Conservation (phyloP, 2,113 vertebrate genomes). For the Austrofundulus limnaeus region DNA sequence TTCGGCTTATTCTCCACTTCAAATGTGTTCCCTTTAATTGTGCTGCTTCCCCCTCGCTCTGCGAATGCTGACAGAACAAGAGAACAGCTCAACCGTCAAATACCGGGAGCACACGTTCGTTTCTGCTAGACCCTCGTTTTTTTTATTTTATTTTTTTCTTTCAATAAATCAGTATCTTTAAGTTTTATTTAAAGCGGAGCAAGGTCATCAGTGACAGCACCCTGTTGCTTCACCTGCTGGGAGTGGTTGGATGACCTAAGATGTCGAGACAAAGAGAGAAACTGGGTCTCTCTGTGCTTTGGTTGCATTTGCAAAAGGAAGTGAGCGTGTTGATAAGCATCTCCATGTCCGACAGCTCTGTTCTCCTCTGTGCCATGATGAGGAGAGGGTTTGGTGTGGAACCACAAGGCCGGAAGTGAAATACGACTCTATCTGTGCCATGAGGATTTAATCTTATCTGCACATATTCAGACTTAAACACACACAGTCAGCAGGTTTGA, state of each 20-base stretch:
- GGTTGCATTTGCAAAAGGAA: constrained; percentile 61
- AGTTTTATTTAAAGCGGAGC: constrained; percentile 58
- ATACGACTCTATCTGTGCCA: constrained; percentile 44
- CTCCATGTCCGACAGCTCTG: constrained; percentile 46
- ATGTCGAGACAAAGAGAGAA: constrained; percentile 27
- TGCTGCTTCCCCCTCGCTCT: constrained; percentile 36
- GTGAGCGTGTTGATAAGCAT: constrained; percentile 49
- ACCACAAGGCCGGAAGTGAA: constrained; percentile 45
- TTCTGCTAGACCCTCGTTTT: constrained; percentile 46
- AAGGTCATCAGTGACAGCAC: constrained; percentile 50
- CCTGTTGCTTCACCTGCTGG: constrained; percentile 40
- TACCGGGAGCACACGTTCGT: constrained; percentile 28
- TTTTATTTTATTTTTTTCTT: too few relatives aligned
- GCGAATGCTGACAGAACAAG: constrained; percentile 27
- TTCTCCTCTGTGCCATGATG: constrained; percentile 47
- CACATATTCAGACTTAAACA: constrained; percentile 19
- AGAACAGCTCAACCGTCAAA: constrained; percentile 25
- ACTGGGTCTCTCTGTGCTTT: constrained; percentile 28
- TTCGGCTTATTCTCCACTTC: constrained; percentile 36
- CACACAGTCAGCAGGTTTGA: constrained; percentile 11
- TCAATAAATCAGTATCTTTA: too few relatives aligned
- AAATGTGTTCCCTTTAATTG: constrained; percentile 34
- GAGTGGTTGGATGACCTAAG: constrained; percentile 41
- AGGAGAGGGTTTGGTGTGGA: constrained; percentile 32
- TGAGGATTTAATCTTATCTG: constrained; percentile 16